Base-by-base conservation (phyloP, 2,113 vertebrate species). In the Actenoides lindsayi region DNA sequence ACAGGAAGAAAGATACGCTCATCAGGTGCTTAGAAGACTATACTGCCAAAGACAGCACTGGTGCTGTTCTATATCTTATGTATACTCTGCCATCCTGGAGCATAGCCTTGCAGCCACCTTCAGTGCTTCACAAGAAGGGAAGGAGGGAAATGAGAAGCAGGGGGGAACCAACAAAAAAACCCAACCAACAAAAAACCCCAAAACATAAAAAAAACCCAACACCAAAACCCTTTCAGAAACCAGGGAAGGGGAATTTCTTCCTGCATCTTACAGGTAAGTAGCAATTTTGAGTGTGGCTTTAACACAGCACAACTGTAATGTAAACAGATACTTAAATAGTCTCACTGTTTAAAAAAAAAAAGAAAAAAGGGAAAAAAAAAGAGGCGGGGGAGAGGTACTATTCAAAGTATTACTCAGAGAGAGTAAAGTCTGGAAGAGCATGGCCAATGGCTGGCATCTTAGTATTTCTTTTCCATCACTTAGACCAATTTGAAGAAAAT, bases 401-500 rank as follows among this genome's bases (percentile, higher is more conserved):
- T 86, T 89, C 84, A 94, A 79, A 95, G 73, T 84, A 64, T 53
- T 39, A 78, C 80, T 87, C 77, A 71, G 80, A 93, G 78, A 76
- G 53, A 83, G 78, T 39, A 77, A 95, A 89, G 90, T 84, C 88
- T 96, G 90, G 88, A 95, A 96, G 75, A 90, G 76, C 83, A 83
- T 5, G 1, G 92, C 82, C 84, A 75, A 62, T 20, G 83, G 73
- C 82, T 94, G 84, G 97, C 93, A 83, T 60, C 83, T 97, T 31
- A 44, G 77, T 92, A 93, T 87, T 97, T 93, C 91, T 96, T 93
- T 94, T 94, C 83, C 77, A 69, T 69, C 63, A 74, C 83, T 93
- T 56, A 65, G 46, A 81, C 59, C 87, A 92, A 91, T 89, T 96
- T 81, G 94, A 94, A 96, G 94, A 94, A 95, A 96, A 95, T 77